A percentile compares a stretch with the other conserved stretches of the same genome.
Conservation (phyloP, 2,797 vertebrate genomes). For the Monodelphis domestica region DNA sequence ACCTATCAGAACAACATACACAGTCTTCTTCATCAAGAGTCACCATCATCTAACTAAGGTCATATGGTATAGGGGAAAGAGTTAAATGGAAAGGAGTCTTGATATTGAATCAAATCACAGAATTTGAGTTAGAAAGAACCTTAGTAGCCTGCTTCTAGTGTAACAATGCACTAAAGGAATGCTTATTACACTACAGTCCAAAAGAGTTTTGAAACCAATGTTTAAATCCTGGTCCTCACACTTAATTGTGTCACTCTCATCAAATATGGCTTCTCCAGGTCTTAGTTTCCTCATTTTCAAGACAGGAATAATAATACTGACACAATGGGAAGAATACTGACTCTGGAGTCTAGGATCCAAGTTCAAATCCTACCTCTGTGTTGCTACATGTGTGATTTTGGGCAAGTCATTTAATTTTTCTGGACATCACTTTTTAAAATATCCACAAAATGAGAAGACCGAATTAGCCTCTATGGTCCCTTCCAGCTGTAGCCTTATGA, state of each 20-base stretch:
- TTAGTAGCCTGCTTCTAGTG: background rate
- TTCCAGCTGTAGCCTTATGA: background rate
- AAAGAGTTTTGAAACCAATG: background rate
- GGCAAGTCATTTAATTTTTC: background rate
- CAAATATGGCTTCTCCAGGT: background rate
- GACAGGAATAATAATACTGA: background rate
- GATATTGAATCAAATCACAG: background rate
- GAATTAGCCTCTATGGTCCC: background rate
- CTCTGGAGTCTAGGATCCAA: background rate
- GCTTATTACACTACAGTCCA: background rate
- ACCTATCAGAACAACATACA: background rate
- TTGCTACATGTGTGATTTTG: background rate
- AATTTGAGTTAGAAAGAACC: background rate
- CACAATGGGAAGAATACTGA: background rate
- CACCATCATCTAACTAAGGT: background rate
- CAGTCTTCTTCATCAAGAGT: background rate
- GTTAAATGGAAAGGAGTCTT: background rate
- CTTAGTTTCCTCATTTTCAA: background rate
- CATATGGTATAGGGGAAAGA: background rate
- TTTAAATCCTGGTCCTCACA: background rate
- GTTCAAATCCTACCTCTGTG: background rate
- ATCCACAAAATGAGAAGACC: background rate
- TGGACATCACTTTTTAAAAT: background rate
- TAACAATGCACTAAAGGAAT: background rate
- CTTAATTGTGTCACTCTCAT: background rate